Base-by-base conservation (phyloP, 2,888 invertebrate species). In the Drosophila longiperda region DNA sequence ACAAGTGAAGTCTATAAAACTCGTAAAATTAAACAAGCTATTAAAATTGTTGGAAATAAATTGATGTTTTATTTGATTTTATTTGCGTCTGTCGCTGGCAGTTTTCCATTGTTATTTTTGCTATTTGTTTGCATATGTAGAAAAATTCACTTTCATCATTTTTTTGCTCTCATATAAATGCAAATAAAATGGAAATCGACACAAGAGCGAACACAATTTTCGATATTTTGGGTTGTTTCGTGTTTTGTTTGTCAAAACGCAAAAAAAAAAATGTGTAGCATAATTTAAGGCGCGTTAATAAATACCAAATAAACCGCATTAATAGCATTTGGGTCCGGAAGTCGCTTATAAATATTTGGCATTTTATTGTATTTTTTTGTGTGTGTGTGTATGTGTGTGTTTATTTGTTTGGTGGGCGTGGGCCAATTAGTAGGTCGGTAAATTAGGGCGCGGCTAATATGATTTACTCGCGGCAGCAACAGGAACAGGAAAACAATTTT, bases 271-370 rank as follows among this genome's bases (percentile, higher is more conserved):
- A 68, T 66, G n/a, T 73, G 71, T 73, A 70, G 86, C 86, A 85
- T 88, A 90, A 65, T 83, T 80, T 61, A 55, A 76, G 76, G 90
- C 83, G 86, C 70, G 67, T 72, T 77, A 74, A 74, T 57, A 66
- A 81, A 68, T 72, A 72, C 66, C 23, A 78, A 49, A 80, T 12
- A 66, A 49, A 72, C 23, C 60, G n/a, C 38, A 65, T 40, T 29
- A 49, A 65, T 40, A 52, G 32, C 55, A 17, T 40, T 49, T 26
- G 40, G 40, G 49, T 59, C n/a, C n/a, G 71, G 75, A 65, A 68
- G 66, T 79, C 64, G 33, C 33, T 52, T 42, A 50, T 63, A 67
- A 66, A 76, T 76, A 79, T 67, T 79, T 79, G 67, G 26, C 67
- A 58, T 66, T 48, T 42, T 49, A 40, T 48, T 34, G n/a, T 29